Evolutionary conservation across 92 coral and sea anemone genomes (phyloP).

Genomic region (Zoanthus sansibaricus): DNA sequence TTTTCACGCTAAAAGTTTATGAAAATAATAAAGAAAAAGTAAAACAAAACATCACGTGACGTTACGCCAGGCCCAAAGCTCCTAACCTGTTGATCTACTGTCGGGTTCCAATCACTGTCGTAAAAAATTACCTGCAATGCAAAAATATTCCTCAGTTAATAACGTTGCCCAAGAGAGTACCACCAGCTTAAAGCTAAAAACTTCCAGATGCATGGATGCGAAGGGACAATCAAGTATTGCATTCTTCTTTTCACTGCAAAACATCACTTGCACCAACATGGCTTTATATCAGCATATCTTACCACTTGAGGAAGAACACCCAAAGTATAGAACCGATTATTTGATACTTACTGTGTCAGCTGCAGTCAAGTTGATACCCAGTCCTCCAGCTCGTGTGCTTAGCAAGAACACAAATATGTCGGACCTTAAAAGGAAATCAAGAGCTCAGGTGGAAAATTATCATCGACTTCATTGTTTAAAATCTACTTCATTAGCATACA

Average conservation of each 20-base stretch:
- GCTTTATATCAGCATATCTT: not conserved
- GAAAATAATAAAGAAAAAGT: no score
- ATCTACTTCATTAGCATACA: no score
- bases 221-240: no score
- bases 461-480: no score
- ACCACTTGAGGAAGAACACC: not conserved
- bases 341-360: slow-evolving; percentile 89
- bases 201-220: not conserved
- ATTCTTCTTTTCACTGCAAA: no score
- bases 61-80: no score
- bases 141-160: not conserved
- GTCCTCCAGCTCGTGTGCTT: slow-evolving; percentile 99
- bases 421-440: slow-evolving; percentile 54
- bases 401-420: slow-evolving; percentile 95
- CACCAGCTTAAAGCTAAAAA: not conserved
- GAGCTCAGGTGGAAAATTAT: no score
- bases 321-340: no score
- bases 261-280: no score
- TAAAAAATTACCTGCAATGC: slow-evolving; percentile 85
- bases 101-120: slow-evolving; percentile 99
- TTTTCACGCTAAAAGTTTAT: no score
- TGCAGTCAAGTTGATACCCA: slow-evolving; percentile 96
- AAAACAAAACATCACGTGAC: no score
- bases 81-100: slow-evolving; percentile 95
- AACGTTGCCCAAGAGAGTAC: not conserved